Base-by-base conservation (phyloP, 1,140 invertebrate genomes). In the Papilio xuthus region DNA sequence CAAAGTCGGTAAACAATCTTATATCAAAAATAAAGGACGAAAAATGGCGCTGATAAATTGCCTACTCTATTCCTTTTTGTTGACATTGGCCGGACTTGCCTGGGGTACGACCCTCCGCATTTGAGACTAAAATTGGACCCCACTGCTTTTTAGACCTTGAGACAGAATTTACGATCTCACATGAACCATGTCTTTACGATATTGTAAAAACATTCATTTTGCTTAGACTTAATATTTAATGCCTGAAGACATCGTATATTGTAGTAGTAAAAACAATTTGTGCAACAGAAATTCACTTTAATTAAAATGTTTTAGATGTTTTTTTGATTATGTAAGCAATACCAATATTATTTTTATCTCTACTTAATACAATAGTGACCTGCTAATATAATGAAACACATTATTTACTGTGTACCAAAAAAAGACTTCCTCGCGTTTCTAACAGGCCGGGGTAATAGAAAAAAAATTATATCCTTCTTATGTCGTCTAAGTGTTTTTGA, bases 81-180 rank as follows among this genome's bases (percentile, higher is more conserved):
- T 47, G 4, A 26, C 42, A n/a, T 73, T 73, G 69, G 15, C 28
- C 69, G 37, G 41, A 23, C 37, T n/a, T 42, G 42, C 42, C 41
- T 44, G 41, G 42, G 71, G 41, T 23, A 42, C 42, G 71, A 50
- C 37, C 42, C 71, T 73, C 42, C 37, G 42, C 70, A 44, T 73
- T 47, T 47, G 71, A 12, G 71, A 13, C 71, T 44, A 44, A 73
- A 73, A 47, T 73, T 73, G 71, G 71, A 73, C 71, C 71, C 20
- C 71, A 26, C 71, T 47, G 71, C 41, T 73, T 73, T 47, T 73
- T 26, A 47, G 23, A 53, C 71, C 71, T 73, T 73, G 71, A 73
- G 71, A 73, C 41, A 42, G 69, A 73, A 73, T 44, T 47, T 73
- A 73, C 42, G 71, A 73, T 28, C 60, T 15, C 26, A 67, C 12